These are phyloP conservation scores for Schlechtendalia chinensis DNA, from an alignment of 1,140 invertebrate genomes.

Conservation along the genomic window DNA sequence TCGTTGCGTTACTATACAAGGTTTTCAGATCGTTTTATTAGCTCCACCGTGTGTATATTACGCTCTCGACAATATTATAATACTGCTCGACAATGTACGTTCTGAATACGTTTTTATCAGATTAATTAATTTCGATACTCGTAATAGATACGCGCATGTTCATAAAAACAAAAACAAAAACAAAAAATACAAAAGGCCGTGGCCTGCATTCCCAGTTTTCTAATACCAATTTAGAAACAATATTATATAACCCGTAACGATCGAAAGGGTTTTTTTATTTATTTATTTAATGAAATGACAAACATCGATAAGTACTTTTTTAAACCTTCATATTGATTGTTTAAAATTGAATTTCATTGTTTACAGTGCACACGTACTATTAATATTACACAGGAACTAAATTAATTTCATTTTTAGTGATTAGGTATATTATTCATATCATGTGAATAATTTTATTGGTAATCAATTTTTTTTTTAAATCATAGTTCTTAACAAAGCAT, in stretches of 20 bases:
- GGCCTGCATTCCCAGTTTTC: slow-evolving; percentile 7
- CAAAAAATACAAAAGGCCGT: no score
- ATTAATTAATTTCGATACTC: slow-evolving; percentile 13
- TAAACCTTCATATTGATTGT: background rate
- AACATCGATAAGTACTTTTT: background rate
- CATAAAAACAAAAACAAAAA: background rate
- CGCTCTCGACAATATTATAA: background rate
- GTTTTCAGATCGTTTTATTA: slow-evolving; percentile 2
- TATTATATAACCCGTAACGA: background rate
- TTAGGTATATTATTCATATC: no score
- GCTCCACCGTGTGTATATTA: background rate
- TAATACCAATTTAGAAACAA: slow-evolving; percentile 9
- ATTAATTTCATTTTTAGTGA: no score
- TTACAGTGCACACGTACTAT: no score
- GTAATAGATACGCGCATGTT: background rate
- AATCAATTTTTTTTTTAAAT: no score
- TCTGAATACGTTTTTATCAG: background rate
- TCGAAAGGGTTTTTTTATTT: background rate
- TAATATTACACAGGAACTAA: no score
- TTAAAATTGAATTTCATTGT: no score
- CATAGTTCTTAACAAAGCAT: no score
- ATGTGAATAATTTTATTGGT: no score
- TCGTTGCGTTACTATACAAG: background rate
- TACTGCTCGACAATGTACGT: background rate
- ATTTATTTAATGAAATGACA: background rate